Evolutionary conservation across 1,140 invertebrate genomes (phyloP).

Genomic region (Drosophila mauritiana): DNA sequence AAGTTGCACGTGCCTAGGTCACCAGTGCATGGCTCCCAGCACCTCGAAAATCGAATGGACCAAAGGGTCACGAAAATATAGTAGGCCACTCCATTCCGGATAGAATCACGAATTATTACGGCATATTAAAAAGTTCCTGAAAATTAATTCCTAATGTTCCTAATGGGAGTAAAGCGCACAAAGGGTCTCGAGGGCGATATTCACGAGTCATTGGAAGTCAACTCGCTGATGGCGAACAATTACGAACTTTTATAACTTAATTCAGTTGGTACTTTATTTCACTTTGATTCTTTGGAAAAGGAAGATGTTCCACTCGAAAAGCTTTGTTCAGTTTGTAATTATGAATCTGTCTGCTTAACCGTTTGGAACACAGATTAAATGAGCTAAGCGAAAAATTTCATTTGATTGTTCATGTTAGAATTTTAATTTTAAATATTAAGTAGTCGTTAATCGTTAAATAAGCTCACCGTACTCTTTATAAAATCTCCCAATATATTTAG

Average conservation of each 20-base stretch:
- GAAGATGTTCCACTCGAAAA: background rate
- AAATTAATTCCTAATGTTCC: constrained; percentile 7
- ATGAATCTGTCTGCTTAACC: background rate
- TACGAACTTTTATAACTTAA: constrained; percentile 8
- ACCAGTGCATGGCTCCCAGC: constrained; percentile 8
- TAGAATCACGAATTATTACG: constrained; percentile 2
- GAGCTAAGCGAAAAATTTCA: background rate
- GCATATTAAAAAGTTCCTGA: constrained; percentile 2
- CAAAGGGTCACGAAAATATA: background rate
- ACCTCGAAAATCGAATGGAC: background rate
- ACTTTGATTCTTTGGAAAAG: background rate
- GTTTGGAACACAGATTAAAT: background rate
- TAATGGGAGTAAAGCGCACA: constrained; percentile 1
- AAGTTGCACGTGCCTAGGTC: constrained; percentile 42
- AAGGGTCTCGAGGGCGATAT: background rate
- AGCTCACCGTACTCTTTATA: too few relatives aligned
- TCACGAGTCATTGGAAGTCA: background rate
- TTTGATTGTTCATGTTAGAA: too few relatives aligned
- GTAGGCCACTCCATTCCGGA: background rate
- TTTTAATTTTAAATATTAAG: too few relatives aligned
- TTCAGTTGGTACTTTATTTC: background rate
- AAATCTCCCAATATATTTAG: too few relatives aligned
- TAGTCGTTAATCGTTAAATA: too few relatives aligned
- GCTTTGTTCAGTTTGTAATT: background rate
- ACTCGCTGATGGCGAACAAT: constrained; percentile 12